Evolutionary conservation across 1,140 invertebrate genomes (phyloP), one percentile per base, ranked within the genome.

Genomic region (Lasioglossum albipes): DNA sequence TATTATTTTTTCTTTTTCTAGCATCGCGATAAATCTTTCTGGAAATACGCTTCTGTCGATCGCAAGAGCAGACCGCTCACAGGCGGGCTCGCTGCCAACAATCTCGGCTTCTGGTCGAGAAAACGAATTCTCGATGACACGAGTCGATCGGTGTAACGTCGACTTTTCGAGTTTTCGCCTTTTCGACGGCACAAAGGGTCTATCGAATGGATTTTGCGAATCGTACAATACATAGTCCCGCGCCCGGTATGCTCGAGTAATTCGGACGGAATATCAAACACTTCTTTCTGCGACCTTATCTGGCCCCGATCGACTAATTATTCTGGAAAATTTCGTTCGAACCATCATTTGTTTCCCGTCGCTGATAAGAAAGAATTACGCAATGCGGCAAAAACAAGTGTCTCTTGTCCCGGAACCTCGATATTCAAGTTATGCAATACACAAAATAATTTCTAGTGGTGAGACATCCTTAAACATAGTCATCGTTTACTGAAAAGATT

Each of bases 41-140:
- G 36, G 5, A 67, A 67, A 45, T 67, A 45, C 18, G 12, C 41
- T 20, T n/a, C 20, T 22, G 65, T 67, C 41, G 65, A 67, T 45
- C 41, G 65, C 65, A 9, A 67, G 22, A n/a, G 7, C 65, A 9
- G 36, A 65, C 7, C 41, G 10, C 1, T 36, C 36, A 36, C 36
- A 36, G 36, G n/a, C 36, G 52, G 62, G 70, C 70, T 74, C 5
- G 0, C 20, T 79, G 62, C 70, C 70, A 79, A 65, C 22, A 7
- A 7, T 1, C 16, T 1, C 31, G 64, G 42, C 12, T 57, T 79
- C 36, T 57, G 61, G 49, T 27, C 16, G 12, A 7, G 61, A 49
- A 49, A 57, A 49, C 42, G 62, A 59, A 74, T 74, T 59, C 36
- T 16, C 70, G n/a, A 74, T 49, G 71, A 74, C 71, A 49, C 49